Percentiles rank a stretch among this genome's conserved stretches.
Evolutionary conservation across 2,113 vertebrate genomes (phyloP).

Genomic region (Ornithorhynchus anatinus): DNA sequence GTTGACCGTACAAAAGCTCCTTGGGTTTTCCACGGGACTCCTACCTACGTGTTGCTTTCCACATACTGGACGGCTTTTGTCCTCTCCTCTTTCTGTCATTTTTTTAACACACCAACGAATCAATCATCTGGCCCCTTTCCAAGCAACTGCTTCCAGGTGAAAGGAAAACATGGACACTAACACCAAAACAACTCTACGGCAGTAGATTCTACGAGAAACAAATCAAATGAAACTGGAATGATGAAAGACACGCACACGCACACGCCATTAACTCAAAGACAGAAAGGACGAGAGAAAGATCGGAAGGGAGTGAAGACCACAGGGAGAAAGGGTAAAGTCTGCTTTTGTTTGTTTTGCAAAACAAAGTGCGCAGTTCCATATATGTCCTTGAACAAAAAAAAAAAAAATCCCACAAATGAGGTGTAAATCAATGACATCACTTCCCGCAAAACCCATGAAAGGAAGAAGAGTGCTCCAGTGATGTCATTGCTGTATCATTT

Average conservation of each 20-base stretch:
- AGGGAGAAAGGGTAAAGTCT: constrained; percentile 9
- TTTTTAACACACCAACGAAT: constrained; percentile 42
- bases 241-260: constrained; percentile 68
- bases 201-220: constrained; percentile 66
- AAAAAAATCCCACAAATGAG: constrained; percentile 51
- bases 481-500: constrained; percentile 57
- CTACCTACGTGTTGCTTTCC: constrained; percentile 57
- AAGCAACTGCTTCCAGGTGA: constrained; percentile 59
- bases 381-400: constrained; percentile 49
- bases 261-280: too few relatives aligned
- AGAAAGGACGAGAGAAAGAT: constrained; percentile 32
- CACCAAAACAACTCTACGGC: constrained; percentile 67
- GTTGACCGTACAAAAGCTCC: constrained; percentile 70
- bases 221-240: constrained; percentile 65
- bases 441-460: constrained; percentile 54
- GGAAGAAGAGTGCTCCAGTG: constrained; percentile 20
- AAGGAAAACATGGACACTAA: constrained; percentile 70
- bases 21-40: constrained; percentile 55
- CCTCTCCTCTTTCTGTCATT: constrained; percentile 55
- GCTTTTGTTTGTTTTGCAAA: constrained; percentile 34
- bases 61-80: constrained; percentile 64
- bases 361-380: constrained; percentile 59
- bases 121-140: constrained; percentile 33
- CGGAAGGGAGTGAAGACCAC: neutral
- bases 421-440: constrained; percentile 48